Evolutionary conservation across 2,797 vertebrate genomes (phyloP).

Genomic region (Bothrops alternatus): DNA sequence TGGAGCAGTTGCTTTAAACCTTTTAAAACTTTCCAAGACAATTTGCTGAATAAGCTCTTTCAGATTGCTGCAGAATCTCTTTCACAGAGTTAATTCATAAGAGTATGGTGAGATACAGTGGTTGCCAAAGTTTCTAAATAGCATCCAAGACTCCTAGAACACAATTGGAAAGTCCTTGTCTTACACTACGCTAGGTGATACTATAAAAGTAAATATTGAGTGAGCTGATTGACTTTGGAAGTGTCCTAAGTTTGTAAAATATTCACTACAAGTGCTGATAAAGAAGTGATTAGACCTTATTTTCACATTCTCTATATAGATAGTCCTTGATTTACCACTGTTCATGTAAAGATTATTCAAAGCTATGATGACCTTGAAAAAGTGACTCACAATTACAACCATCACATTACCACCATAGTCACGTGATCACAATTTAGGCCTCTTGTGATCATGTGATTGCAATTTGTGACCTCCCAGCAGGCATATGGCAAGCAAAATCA

Average conservation of each 20-base stretch:
- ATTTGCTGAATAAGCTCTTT: background rate
- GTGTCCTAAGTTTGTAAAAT: background rate
- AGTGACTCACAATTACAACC: background rate
- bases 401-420: no score
- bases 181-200: background rate
- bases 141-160: background rate
- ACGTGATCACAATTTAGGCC: no score
- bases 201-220: background rate
- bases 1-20: background rate
- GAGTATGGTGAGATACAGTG: background rate
- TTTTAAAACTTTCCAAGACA: background rate
- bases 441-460: background rate
- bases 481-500: background rate
- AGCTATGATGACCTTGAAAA: background rate
- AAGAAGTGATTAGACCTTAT: background rate
- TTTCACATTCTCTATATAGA: background rate
- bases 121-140: background rate
- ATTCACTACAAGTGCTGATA: background rate
- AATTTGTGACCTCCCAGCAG: background rate
- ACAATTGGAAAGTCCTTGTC: background rate
- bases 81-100: background rate
- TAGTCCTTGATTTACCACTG: background rate
- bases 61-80: background rate
- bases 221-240: background rate
- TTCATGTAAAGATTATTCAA: background rate